Base-by-base conservation (phyloP, 1,140 invertebrate species). In the Ptiloglossa arizonensis region DNA sequence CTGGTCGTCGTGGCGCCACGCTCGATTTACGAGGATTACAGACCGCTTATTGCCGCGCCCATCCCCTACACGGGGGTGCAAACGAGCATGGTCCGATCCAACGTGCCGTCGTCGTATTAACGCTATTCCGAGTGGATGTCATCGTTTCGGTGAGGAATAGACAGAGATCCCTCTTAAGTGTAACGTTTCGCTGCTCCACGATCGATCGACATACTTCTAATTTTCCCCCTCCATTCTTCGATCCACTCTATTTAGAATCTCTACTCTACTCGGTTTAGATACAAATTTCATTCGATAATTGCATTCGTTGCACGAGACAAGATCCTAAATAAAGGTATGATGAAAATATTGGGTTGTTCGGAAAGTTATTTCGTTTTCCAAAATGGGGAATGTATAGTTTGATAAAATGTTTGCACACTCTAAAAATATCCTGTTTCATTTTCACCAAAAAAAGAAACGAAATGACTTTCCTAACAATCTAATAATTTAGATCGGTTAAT, bases 21-120 rank as follows among this genome's bases (percentile, higher is more conserved):
- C 81, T 88, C 87, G 87, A 89, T 89, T 89, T 88, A 87, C 86
- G 72, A 80, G 78, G 67, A 87, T 86, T 88, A 82, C 74, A 85
- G 67, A 41, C 27, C 74, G 74, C 52, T 85, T 75, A 82, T 85
- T 82, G 79, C 79, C 19, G 27, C 35, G 50, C 44, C 11, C 63
- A 59, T 32, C 60, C 38, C 64, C 19, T 22, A 4, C 27, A n/a
- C 32, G 35, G 22, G 15, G 54, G 17, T 57, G 76, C 52, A 63
- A 84, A 81, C 80, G 67, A 76, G 46, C 50, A 22, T 27, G 57
- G 41, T n/a, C 57, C 67, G 27, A 70, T 70, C 46, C 74, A 27
- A 38, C 22, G 41, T 35, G 66, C 32, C 32, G n/a, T 27, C 66
- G 41, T 9, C 32, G 29, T 22, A 56, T 75, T 56, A 46, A 75